Base-by-base conservation (phyloP, 1,140 invertebrate genomes). In the Formica selysi region DNA sequence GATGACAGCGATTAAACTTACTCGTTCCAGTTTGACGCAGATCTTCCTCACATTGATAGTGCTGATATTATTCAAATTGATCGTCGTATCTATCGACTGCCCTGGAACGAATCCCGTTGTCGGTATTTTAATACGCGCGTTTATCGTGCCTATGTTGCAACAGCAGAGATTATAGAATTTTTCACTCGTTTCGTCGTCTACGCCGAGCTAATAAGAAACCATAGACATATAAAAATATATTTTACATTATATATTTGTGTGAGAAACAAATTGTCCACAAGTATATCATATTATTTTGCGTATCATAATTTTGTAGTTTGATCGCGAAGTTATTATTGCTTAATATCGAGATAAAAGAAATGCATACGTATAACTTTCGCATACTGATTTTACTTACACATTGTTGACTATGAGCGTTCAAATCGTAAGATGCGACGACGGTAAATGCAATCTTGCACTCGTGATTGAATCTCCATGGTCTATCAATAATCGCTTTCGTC, bases 51-150 rank as follows among this genome's bases (percentile, higher is more conserved):
- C 92, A 68, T 96, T 93, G 13, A 93, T 51, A 96, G 95, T 38
- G 92, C 96, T 96, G n/a, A 95, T 95, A 81, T 97, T 97, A 68
- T 96, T 95, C 36, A 96, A 95, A 87, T 96, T 95, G 26, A 97
- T 91, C 48, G 93, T 94, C 7, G 97, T 93, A 2, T 96, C 96
- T 90, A 97, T 96, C 36, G 94, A 93, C 94, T 97, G 96, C 0
- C 97, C 97, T 13, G 96, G 96, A 70, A 96, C 96, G 90, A 95
- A 97, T 0, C 97, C 97, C 0, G 95, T 67, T 36, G 95, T 94
- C 0, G 97, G 97, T 11, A 97, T 91, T 84, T 90, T 92, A 0
- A 97, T 94, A 26, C 96, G 95, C 5, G 96, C 93, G 0, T 95
- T 94, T 10, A 97, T 76, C 1, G 96, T 96, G 0, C 96, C 96